Percentiles rank a stretch among this genome's conserved stretches.
phyloP scores from a whole-genome alignment of 2,113 vertebrate species.

The Perca fluviatilis region DNA sequence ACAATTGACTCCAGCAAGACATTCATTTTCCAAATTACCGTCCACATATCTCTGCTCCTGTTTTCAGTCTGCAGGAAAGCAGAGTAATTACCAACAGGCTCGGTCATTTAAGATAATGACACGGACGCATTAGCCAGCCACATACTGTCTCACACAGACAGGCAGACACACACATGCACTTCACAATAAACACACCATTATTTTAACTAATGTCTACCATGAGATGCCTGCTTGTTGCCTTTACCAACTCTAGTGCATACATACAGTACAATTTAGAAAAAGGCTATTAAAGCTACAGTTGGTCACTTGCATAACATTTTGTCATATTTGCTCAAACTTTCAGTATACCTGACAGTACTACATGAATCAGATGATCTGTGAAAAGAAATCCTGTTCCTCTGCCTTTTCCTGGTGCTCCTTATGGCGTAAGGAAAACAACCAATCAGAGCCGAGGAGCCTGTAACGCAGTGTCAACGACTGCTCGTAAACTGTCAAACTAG shows the following conservation, averaged over 20 bases:
- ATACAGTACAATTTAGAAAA: not conserved
- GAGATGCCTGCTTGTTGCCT: slow-evolving; percentile 7
- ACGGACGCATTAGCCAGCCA: slow-evolving; percentile 5
- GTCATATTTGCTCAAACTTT: no score
- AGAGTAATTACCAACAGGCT: slow-evolving; percentile 41
- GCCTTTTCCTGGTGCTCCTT: no score
- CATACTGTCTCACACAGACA: not conserved
- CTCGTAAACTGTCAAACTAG: no score
- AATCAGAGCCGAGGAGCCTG: no score
- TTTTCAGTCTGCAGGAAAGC: slow-evolving; percentile 18
- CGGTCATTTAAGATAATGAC: slow-evolving; percentile 15
- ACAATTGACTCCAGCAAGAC: slow-evolving; percentile 51
- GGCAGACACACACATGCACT: not conserved
- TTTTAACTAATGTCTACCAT: slow-evolving; percentile 30
- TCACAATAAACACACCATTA: slow-evolving; percentile 13
- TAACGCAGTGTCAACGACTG: no score
- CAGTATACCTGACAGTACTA: no score
- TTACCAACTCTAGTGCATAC: not conserved
- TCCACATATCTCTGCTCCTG: slow-evolving; percentile 30
- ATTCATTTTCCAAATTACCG: slow-evolving; percentile 50
- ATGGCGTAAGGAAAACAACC: no score
- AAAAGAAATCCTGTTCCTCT: no score
- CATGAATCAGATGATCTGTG: no score
- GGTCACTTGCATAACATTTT: no score
- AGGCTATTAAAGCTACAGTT: no score